Conservation (phyloP, 2,888 invertebrate genomes). For the Sisyra terminalis region DNA sequence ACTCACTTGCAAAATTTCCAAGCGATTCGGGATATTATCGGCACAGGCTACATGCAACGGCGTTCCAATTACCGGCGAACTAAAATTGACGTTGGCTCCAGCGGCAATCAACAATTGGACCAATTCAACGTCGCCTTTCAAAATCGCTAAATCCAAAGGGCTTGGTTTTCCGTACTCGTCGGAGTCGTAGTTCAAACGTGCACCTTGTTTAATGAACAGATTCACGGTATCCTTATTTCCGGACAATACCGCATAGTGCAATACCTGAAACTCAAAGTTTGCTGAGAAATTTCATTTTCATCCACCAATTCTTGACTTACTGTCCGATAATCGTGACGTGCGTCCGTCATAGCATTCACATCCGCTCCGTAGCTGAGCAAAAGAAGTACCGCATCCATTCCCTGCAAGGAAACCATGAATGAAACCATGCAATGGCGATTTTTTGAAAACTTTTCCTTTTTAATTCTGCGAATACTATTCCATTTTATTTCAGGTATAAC, state of each 20-base stretch:
- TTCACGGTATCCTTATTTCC: conserved; percentile 60
- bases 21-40: conserved; percentile 55
- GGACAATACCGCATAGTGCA: conserved; percentile 77
- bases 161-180: conserved; percentile 44
- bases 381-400: conserved; percentile 57
- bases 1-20: conserved; percentile 25
- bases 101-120: conserved; percentile 50
- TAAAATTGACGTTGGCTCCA: conserved; percentile 63
- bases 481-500: too few relatives aligned
- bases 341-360: conserved; percentile 71
- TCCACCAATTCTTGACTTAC: conserved; percentile 21
- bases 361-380: conserved; percentile 69
- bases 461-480: too few relatives aligned
- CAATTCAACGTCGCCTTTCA: conserved; percentile 61
- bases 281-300: not conserved
- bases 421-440: too few relatives aligned
- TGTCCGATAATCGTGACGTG: conserved; percentile 73
- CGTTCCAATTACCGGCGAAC: conserved; percentile 65
- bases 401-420: conserved; percentile 29
- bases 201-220: conserved; percentile 67
- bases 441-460: too few relatives aligned
- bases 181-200: conserved; percentile 46
- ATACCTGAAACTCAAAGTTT: conserved; percentile 24
- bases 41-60: conserved; percentile 72
- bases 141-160: conserved; percentile 69